phyloP scores from a whole-genome alignment of 2,888 invertebrate genomes.

The Ornithoptera priamus region DNA sequence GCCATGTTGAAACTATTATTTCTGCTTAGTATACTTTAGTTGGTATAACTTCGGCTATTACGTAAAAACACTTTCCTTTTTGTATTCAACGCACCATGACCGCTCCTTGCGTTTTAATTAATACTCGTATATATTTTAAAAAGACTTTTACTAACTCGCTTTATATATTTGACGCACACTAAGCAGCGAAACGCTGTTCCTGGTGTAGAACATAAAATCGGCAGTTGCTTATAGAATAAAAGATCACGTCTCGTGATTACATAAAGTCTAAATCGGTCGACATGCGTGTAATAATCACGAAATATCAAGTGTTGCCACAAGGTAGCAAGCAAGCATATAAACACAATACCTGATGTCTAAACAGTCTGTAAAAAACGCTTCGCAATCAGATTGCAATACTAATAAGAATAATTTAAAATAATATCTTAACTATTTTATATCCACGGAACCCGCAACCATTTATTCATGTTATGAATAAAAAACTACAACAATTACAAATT shows the following conservation, averaged over 20 bases:
- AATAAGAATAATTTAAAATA: neutral
- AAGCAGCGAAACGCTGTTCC: neutral
- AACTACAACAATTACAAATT: too few species aligned
- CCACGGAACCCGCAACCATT: neutral
- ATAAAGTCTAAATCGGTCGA: constrained; percentile 15
- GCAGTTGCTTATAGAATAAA: constrained; percentile 6
- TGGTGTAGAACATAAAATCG: neutral
- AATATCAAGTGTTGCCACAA: constrained; percentile 5
- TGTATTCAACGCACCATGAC: neutral
- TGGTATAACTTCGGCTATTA: neutral
- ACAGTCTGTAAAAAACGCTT: neutral
- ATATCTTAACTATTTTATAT: neutral
- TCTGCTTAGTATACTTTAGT: too few species aligned
- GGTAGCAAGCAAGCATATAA: neutral
- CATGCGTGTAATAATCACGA: constrained; percentile 26
- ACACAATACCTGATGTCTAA: neutral
- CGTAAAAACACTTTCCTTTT: neutral
- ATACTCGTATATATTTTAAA: neutral
- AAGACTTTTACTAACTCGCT: neutral
- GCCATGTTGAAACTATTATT: too few species aligned
- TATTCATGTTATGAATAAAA: too few species aligned
- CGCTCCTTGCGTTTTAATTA: neutral
- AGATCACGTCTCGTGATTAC: constrained; percentile 25
- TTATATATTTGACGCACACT: neutral
- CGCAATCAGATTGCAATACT: neutral